Base-by-base conservation (phyloP, 2,888 invertebrate genomes). In the Pristionchus japonicus region DNA sequence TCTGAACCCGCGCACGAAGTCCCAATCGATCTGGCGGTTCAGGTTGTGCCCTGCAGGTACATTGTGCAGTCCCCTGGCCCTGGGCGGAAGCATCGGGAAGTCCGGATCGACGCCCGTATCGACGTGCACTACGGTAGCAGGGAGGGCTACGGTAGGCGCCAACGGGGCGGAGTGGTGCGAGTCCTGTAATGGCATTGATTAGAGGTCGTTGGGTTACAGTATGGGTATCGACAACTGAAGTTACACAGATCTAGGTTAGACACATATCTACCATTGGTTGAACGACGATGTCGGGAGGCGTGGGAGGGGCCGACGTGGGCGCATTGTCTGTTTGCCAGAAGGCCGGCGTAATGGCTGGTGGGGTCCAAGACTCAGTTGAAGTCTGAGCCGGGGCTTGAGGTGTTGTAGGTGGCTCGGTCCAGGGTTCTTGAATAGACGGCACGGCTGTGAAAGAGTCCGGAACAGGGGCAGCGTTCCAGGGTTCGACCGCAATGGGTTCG, bases 1-100 rank as follows among this genome's bases (percentile, higher is more conserved):
- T n/a, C 86, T 13, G 49, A 70, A 86, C 27, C 86, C 86, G 11
- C 86, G 67, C n/a, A 37, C 43, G 86, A 86, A 86, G 86, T 86
- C 86, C 86, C 70, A 67, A 40, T 86, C 86, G 23, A 67, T 86
- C 70, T 67, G 67, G 23, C 70, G 47, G 49, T 34, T 23, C 47
- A 27, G 17, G 15, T 86, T 86, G n/a, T 86, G 86, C 23, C 86
- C 86, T 1, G 23, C 37, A 23, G 86, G 86, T 86, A 86, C 86
- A 86, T 86, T 86, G 86, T 70, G 70, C 37, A 86, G 47, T 6
- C 86, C 86, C 0, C 86, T 11, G 17, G 86, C 86, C 3, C 86
- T 70, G 0, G 86, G 86, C 2, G 86, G 49, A 0, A 15, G 17
- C n/a, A 31, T 15, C 13, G 86, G 70, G 49, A 86, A 86, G 70